Conservation (phyloP, 2,888 invertebrate species). For the Hirtodrosophila duncani region DNA sequence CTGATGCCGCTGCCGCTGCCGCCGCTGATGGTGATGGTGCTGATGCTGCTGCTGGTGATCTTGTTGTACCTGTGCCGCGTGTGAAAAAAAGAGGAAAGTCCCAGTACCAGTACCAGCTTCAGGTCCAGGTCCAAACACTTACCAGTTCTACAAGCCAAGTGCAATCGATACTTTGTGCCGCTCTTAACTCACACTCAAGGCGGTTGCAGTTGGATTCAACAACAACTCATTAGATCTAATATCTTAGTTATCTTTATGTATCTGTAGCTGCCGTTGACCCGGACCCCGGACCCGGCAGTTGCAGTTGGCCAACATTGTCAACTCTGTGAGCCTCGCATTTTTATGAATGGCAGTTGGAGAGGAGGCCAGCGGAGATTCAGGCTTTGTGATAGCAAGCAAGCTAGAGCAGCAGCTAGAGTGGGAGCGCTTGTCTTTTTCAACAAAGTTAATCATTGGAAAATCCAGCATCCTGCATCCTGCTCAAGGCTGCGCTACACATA, state of each 20-base stretch:
- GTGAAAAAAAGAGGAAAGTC: conserved; percentile 40
- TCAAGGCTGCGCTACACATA: conserved; percentile 37
- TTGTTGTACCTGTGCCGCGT: conserved; percentile 56
- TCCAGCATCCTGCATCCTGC: conserved; percentile 76
- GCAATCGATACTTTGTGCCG: conserved; percentile 66
- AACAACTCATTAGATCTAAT: conserved; percentile 62
- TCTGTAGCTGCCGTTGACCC: conserved; percentile 54
- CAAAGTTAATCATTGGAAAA: conserved; percentile 76
- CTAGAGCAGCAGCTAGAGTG: conserved; percentile 3
- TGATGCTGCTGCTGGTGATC: conserved; percentile 7
- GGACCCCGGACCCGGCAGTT: not conserved
- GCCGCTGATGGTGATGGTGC: conserved; percentile 2
- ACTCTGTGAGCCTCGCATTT: conserved; percentile 54
- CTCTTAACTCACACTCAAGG: conserved; percentile 2
- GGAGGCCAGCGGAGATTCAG: conserved; percentile 50
- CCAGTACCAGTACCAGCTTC: conserved; percentile 32
- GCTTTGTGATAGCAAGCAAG: conserved; percentile 54
- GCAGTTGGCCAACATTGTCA: conserved; percentile 68
- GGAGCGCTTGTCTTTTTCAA: conserved; percentile 57
- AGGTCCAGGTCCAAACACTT: too few relatives aligned
- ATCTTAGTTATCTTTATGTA: conserved; percentile 64
- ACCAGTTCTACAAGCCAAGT: conserved; percentile 55
- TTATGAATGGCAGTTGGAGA: conserved; percentile 54
- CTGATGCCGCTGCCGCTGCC: conserved; percentile 19
- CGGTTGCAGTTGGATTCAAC: not conserved